phyloP scores from a whole-genome alignment of 2,888 invertebrate genomes.

The Platycheirus albimanus region DNA sequence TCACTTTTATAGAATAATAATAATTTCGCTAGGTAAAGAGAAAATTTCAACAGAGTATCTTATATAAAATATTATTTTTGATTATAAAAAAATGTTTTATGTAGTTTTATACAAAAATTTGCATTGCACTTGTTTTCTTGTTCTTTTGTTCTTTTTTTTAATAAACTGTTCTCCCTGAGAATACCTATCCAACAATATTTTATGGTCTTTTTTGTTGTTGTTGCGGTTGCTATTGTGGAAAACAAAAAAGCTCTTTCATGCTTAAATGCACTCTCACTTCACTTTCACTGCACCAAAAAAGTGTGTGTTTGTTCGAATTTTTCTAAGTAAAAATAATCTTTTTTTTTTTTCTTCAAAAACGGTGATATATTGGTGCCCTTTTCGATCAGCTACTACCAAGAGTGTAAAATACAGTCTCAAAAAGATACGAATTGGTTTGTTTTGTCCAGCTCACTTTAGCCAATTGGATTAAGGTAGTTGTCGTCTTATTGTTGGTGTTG shows the following conservation, averaged over 20 bases:
- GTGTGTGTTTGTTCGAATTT: background rate
- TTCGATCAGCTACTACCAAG: constrained; percentile 20
- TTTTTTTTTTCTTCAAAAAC: background rate
- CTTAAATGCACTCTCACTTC: constrained; percentile 64
- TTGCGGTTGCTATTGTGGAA: too few relatives aligned
- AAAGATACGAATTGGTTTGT: constrained; percentile 20
- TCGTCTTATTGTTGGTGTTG: background rate
- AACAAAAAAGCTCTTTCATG: constrained; percentile 38
- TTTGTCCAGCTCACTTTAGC: constrained; percentile 1
- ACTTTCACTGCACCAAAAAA: constrained; percentile 47
- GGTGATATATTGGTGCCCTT: background rate
- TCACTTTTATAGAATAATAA: constrained; percentile 38
- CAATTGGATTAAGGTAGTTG: constrained; percentile 21
- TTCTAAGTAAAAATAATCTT: constrained; percentile 6
- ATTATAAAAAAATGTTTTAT: background rate
- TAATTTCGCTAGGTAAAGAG: constrained; percentile 59
- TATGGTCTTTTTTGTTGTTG: background rate
- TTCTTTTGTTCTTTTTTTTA: constrained; percentile 11
- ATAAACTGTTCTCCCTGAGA: constrained; percentile 49
- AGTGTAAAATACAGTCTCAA: constrained; percentile 36
- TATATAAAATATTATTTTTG: constrained; percentile 1
- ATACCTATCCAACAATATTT: constrained; percentile 21
- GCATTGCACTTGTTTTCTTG: constrained; percentile 53
- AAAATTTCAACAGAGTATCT: constrained; percentile 35
- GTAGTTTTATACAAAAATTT: constrained; percentile 41